Conservation (phyloP, 2,797 vertebrate species). For the Pelochelys cantorii region DNA sequence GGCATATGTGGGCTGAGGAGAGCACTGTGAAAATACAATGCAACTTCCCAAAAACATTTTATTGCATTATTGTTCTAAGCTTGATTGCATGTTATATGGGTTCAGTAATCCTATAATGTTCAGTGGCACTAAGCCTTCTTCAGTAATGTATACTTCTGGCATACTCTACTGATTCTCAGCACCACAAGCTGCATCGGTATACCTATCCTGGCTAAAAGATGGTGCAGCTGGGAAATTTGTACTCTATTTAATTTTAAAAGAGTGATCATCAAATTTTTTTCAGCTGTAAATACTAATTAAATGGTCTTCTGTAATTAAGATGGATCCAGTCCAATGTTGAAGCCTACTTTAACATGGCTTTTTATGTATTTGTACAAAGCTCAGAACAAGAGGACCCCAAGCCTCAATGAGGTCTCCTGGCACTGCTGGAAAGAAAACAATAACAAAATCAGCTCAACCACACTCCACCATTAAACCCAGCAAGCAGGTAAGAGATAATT, state of each 20-base stretch:
- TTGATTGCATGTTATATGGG: conserved; percentile 8
- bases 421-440: not conserved
- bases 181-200: not conserved
- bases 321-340: not conserved
- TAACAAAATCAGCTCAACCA: not conserved
- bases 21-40: conserved; percentile 37
- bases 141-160: not conserved
- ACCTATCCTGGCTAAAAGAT: not conserved
- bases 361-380: not conserved
- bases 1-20: not conserved
- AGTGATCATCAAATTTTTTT: not conserved
- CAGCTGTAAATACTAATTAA: not conserved
- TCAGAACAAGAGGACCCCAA: not conserved
- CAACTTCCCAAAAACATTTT: conserved; percentile 25
- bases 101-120: not conserved
- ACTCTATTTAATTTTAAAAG: not conserved
- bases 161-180: not conserved
- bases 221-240: not conserved
- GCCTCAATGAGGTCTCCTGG: not conserved
- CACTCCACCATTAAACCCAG: not conserved
- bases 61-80: not conserved
- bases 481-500: not conserved
- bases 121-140: not conserved
- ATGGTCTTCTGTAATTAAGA: not conserved
- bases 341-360: not conserved